Percentiles rank a stretch among this genome's conserved stretches.
Evolutionary conservation across 2,113 vertebrate genomes (phyloP).

Genomic region (Scopus umbretta): DNA sequence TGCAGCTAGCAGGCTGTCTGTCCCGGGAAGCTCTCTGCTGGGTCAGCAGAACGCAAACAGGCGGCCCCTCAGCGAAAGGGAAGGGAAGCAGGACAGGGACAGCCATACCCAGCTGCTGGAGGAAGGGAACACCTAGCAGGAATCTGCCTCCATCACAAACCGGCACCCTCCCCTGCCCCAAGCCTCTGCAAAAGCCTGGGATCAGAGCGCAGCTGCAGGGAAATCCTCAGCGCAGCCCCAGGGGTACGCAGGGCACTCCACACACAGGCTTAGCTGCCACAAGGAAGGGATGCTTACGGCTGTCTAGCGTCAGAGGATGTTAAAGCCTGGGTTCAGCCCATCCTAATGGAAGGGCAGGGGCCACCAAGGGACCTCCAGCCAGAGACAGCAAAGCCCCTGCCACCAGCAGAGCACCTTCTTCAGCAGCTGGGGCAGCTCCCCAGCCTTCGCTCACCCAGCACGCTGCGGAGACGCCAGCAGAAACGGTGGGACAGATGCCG

Average conservation of each 20-base stretch:
- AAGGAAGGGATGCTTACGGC: fast-evolving
- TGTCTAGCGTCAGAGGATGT: fast-evolving
- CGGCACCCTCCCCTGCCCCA: too few relatives aligned
- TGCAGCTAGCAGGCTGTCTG: neutral
- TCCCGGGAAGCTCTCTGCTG: neutral
- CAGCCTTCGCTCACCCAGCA: neutral
- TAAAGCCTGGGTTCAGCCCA: neutral
- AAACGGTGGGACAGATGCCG: too few relatives aligned
- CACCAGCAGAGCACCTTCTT: neutral
- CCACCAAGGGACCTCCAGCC: neutral
- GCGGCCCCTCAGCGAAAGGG: neutral
- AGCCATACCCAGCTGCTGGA: too few relatives aligned
- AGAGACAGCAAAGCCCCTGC: neutral
- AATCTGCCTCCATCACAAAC: neutral
- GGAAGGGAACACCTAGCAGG: neutral
- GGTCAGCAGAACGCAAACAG: too few relatives aligned
- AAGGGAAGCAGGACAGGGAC: neutral
- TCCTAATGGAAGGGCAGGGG: neutral
- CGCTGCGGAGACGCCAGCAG: neutral
- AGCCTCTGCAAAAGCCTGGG: neutral
- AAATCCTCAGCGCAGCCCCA: neutral
- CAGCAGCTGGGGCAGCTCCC: neutral
- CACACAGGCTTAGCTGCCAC: neutral
- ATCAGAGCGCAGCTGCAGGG: neutral
- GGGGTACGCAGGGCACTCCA: neutral